Base-by-base conservation (phyloP, 2,113 vertebrate species). In the Scatophagus argus region DNA sequence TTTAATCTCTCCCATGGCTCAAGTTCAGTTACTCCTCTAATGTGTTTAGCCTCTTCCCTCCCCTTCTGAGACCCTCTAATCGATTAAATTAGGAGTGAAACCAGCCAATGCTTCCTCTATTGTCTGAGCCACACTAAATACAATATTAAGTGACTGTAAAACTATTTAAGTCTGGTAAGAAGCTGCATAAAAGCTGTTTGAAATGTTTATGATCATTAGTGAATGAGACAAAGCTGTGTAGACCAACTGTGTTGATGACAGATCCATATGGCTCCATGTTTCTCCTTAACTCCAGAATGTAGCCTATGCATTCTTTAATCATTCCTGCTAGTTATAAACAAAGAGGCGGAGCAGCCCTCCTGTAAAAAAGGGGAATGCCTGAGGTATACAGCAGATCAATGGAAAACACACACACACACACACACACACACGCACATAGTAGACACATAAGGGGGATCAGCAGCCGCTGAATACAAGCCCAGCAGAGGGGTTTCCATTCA, bases 401-500 rank as follows among this genome's bases (percentile, higher is more conserved):
- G 63, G 52, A 79, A 9, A 32, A 74, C 55, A 41, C 14, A 38
- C 38, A 39, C 6, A 60, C 34, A 32, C 39, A 46, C 32, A 71
- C 49, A 34, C 36, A 56, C 32, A 52, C 36, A 67, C 43, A 16
- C 29, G 55, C n/a, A 68, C 72, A 47, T 2, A 79, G 2, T 6
- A 46, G n/a, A 56, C 34, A 39, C 60, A 74, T 29, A 65, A 56
- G 60, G 32, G 61, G 60, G 56, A 74, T 77, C 72, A 85, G 79
- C 71, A 63, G 67, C 44, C 21, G 43, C 54, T 76, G 66, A 84
- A 85, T 74, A 70, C 44, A 47, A 74, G 81, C 68, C 69, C 63
- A 72, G 81, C 27, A 60, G 76, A 84, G 81, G 76, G 64, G 54
- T 66, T 85, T 84, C 74, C 61, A 77, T 85, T 90, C 74, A 89